Evolutionary conservation across 2,113 vertebrate genomes (phyloP).

Genomic region (Tragelaphus strepsiceros): DNA sequence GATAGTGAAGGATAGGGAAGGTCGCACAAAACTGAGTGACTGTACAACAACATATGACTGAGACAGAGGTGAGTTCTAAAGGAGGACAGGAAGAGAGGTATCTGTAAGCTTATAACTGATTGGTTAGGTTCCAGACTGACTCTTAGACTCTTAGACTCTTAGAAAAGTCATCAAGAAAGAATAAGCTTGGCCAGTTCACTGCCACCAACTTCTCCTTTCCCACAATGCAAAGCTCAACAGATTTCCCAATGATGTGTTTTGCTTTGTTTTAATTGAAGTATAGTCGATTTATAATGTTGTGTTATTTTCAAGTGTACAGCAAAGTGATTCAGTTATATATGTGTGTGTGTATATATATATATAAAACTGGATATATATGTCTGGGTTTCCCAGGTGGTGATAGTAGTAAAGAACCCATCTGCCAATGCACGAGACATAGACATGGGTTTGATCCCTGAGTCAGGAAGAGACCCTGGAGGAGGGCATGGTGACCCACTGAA

Average conservation of each 20-base stretch:
- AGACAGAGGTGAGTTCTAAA: neutral
- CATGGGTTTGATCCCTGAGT: neutral
- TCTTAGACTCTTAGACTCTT: too few species aligned
- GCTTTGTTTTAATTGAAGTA: neutral
- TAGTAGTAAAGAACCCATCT: neutral
- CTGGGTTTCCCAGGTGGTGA: neutral
- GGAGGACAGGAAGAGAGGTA: rapidly evolving
- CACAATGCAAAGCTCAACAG: neutral
- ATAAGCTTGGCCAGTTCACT: neutral
- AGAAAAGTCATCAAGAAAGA: neutral
- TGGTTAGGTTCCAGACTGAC: neutral
- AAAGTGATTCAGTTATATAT: neutral
- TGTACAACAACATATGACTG: neutral
- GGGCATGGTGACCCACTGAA: neutral
- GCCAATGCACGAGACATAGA: neutral
- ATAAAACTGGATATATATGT: neutral
- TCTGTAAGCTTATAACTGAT: neutral
- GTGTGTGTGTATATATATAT: neutral
- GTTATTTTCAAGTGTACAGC: neutral
- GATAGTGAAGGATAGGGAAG: neutral
- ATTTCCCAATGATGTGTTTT: neutral
- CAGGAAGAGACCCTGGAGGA: neutral
- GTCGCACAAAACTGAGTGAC: neutral
- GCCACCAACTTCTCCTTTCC: neutral
- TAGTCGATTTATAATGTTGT: neutral